Base-by-base conservation (phyloP, 2,888 invertebrate species). In the Notocelia uddmanniana region DNA sequence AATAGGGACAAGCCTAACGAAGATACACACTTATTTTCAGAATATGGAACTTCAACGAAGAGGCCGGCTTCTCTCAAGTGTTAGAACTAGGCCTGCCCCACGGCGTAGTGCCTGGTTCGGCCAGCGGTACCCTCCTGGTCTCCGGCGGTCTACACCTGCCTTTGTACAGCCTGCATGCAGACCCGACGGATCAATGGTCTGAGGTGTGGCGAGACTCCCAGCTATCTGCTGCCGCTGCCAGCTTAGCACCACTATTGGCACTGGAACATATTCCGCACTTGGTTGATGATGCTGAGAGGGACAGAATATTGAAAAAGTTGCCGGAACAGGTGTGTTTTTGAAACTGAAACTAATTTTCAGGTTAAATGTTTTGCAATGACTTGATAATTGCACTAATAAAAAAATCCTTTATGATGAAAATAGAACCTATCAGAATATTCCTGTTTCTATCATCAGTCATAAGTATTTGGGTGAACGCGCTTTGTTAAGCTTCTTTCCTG, bases 31-130 rank as follows among this genome's bases (percentile, higher is more conserved):
- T 41, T 41, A 11, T 15, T 41, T 41, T 41, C 87, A 96, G 96
- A 81, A 94, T 96, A 73, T 96, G 96, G 95, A 96, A 95, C 82
- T 96, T 95, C 88, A 96, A 96, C 80, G 96, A 96, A 81, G 96
- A 96, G 85, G 95, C 96, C 0, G 96, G 96, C 0, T 96, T 95
- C 82, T 96, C 96, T 0, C 96, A 96, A 92, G 96, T 96, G 0
- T 85, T 96, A 0, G 96, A 96, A 79, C 89, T 96, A 0, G 95
- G 95, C 74, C 91, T 96, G 0, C 96, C 96, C 0, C 94, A 94
- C 67, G 95, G 95, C 2, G 95, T 95, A 0, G 95, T 96, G 0
- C 95, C 96, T 0, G 96, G 96, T 0, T 95, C 96, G 0, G 95
- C 96, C 68, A 93, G 94, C 73, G 96, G 96, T 0, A 94, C 94